These are phyloP conservation scores for Crambe crambe DNA, from an alignment of 37 sponge, comb jelly and placozoan genomes.

Conservation along the genomic window DNA sequence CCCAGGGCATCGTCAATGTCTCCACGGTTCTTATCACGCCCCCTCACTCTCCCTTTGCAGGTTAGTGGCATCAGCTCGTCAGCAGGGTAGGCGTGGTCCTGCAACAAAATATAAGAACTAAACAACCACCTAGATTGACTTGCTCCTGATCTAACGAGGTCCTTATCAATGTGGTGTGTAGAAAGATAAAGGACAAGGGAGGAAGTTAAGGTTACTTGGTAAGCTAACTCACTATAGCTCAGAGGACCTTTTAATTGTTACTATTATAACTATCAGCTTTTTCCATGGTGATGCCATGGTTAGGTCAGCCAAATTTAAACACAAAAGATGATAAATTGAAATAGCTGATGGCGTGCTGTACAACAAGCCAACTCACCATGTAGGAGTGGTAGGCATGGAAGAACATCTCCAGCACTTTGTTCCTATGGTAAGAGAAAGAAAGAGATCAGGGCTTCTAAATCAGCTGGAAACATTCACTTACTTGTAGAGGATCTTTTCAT, in stretches of 20 bases:
- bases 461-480: background rate
- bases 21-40: constrained; percentile 76
- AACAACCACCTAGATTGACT: no score
- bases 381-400: constrained; percentile 90
- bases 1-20: constrained; percentile 97
- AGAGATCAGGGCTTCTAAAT: no score
- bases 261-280: background rate
- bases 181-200: no score
- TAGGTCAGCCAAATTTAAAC: no score
- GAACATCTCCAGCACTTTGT: constrained; percentile 88
- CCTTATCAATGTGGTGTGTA: background rate
- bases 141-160: background rate
- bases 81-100: constrained; percentile 94
- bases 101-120: background rate
- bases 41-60: constrained; percentile 90
- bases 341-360: no score
- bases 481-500: constrained; percentile 47
- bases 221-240: no score
- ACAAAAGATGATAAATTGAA: no score
- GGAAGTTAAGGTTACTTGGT: no score
- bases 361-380: constrained; percentile 95
- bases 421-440: constrained; percentile 41
- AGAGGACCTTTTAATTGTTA: background rate
- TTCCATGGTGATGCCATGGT: no score
- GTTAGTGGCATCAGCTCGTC: constrained; percentile 98